Evolutionary conservation across 2,888 invertebrate species (phyloP).

Genomic region (Amphipyra tragopoginis): DNA sequence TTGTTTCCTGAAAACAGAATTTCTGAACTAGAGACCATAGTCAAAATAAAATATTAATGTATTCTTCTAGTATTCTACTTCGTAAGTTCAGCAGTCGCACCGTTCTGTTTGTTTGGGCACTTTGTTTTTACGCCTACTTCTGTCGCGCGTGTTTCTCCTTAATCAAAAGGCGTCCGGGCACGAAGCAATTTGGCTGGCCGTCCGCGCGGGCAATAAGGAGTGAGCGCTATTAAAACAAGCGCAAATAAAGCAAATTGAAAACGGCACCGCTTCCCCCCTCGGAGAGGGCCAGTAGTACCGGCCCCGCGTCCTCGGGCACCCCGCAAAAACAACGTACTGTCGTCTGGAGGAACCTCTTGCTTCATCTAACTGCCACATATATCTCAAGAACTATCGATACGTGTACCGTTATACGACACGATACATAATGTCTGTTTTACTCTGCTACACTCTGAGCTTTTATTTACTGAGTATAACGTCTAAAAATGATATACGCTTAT

Average conservation of each 20-base stretch:
- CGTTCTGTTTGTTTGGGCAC: constrained; percentile 65
- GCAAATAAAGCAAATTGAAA: constrained; percentile 90
- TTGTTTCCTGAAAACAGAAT: no score
- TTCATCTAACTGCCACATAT: constrained; percentile 69
- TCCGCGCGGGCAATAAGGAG: constrained; percentile 86
- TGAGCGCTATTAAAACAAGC: constrained; percentile 89
- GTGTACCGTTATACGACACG: constrained; percentile 24
- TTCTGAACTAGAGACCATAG: no score
- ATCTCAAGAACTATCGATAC: constrained; percentile 54
- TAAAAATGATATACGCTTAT: constrained; percentile 1
- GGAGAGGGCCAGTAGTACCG: constrained; percentile 69
- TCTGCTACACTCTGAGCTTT: constrained; percentile 12
- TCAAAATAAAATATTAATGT: no score
- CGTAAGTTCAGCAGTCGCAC: constrained; percentile 7
- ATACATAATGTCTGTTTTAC: constrained; percentile 20
- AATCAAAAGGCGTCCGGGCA: constrained; percentile 87
- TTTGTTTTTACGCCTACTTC: constrained; percentile 79
- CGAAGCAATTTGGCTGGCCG: constrained; percentile 88
- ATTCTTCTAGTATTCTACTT: background rate
- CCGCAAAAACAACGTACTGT: constrained; percentile 78
- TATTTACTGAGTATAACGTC: constrained; percentile 22
- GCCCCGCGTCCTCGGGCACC: constrained; percentile 64
- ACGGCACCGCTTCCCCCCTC: constrained; percentile 78
- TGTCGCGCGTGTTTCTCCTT: constrained; percentile 78
- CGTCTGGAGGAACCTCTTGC: constrained; percentile 71